phyloP scores from a whole-genome alignment of 2,888 invertebrate genomes.

The Phymatocera aterrima region DNA sequence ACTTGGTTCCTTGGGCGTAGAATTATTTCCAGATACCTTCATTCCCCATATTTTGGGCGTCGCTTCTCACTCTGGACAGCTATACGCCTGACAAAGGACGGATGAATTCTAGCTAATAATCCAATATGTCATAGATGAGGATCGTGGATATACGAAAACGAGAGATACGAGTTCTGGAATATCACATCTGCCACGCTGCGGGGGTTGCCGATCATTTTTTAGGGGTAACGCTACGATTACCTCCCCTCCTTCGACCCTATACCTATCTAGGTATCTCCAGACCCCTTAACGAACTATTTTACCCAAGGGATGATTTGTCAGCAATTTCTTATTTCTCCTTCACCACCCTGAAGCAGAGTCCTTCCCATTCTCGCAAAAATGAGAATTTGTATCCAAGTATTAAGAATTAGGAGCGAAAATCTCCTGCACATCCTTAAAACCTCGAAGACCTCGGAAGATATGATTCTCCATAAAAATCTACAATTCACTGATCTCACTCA shows the following conservation, averaged over 20 bases:
- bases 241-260: not conserved
- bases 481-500: not conserved
- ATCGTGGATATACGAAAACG: not conserved
- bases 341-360: too few relatives aligned
- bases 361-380: too few relatives aligned
- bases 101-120: conserved; percentile 20
- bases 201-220: conserved; percentile 71
- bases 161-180: not conserved
- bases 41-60: not conserved
- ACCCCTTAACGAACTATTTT: not conserved
- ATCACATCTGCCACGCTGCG: conserved; percentile 69
- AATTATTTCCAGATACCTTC: not conserved
- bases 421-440: too few relatives aligned
- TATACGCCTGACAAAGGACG: not conserved
- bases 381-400: too few relatives aligned
- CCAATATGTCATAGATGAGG: conserved; percentile 15
- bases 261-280: not conserved
- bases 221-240: conserved; percentile 61
- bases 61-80: not conserved
- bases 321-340: not conserved
- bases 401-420: too few relatives aligned
- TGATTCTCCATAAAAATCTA: too few relatives aligned
- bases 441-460: not conserved
- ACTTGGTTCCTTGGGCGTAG: not conserved
- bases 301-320: not conserved